Evolutionary conservation across 2,797 vertebrate species (phyloP).

Genomic region (Eupleurogrammus muticus): DNA sequence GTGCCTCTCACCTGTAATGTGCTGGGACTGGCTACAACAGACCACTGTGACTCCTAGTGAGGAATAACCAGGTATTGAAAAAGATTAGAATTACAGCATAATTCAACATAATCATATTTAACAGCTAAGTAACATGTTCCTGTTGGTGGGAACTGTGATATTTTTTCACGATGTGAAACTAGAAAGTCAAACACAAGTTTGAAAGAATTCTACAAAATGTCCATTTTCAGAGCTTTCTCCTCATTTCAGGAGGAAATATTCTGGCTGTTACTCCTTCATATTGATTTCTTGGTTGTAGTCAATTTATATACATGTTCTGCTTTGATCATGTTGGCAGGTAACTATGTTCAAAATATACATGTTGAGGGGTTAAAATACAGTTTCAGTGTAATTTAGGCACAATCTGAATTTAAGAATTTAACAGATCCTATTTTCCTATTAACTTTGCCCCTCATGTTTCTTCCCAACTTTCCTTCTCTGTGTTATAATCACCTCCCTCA

Average conservation of each 20-base stretch:
- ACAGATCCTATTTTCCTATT: neutral
- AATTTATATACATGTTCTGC: neutral
- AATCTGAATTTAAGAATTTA: too few species aligned
- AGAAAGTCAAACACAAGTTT: neutral
- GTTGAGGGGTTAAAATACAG: too few species aligned
- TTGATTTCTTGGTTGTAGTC: neutral
- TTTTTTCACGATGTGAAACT: neutral
- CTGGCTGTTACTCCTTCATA: neutral
- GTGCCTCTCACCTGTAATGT: too few species aligned
- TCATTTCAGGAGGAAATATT: neutral
- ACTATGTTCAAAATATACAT: too few species aligned
- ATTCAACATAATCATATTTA: slow-evolving; percentile 4
- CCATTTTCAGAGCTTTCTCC: neutral
- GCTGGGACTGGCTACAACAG: too few species aligned
- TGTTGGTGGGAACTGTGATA: neutral
- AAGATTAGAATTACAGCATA: neutral
- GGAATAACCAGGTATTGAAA: too few species aligned
- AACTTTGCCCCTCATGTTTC: neutral
- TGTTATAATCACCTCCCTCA: neutral
- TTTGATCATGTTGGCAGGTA: neutral
- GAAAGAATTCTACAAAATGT: neutral
- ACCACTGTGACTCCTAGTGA: too few species aligned
- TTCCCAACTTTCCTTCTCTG: neutral
- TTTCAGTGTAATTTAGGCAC: too few species aligned
- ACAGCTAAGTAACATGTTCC: neutral